Conservation (phyloP, 1,140 invertebrate genomes). For the Brachionus rotundiformis region DNA sequence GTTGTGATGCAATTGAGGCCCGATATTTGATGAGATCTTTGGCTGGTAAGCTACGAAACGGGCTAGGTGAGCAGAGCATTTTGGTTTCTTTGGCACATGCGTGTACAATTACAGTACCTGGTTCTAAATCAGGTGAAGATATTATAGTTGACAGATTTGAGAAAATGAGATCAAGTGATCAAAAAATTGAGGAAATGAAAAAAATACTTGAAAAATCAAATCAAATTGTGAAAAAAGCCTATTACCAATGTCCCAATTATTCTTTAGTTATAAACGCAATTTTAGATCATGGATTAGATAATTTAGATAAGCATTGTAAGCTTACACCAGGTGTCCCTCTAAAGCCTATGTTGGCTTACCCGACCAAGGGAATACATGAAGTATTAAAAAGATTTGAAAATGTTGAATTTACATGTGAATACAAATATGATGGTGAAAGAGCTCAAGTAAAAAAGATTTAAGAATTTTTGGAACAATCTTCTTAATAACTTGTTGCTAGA, state of each 20-base stretch:
- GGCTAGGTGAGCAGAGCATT: conserved; percentile 92
- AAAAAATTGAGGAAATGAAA: conserved; percentile 30
- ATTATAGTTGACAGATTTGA: conserved; percentile 23
- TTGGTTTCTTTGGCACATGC: conserved; percentile 83
- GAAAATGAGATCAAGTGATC: conserved; percentile 22
- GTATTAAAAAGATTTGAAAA: conserved; percentile 87
- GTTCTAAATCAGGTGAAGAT: conserved; percentile 8
- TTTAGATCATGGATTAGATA: conserved; percentile 68
- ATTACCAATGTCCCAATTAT: conserved; percentile 92
- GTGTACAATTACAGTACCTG: conserved; percentile 65
- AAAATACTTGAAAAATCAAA: conserved; percentile 31
- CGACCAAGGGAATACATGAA: conserved; percentile 84
- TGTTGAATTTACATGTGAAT: conserved; percentile 94
- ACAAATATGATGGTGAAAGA: conserved; percentile 98
- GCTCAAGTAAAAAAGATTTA: conserved; percentile 77
- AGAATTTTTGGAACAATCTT: conserved; percentile 56
- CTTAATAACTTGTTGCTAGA: conserved; percentile 61
- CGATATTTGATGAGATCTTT: conserved; percentile 87
- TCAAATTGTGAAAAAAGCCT: conserved; percentile 37
- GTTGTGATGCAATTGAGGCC: conserved; percentile 85
- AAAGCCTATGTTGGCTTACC: conserved; percentile 98
- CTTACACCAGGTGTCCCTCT: conserved; percentile 84
- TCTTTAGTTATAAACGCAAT: conserved; percentile 77
- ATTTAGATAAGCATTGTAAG: conserved; percentile 79
- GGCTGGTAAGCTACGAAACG: conserved; percentile 90